Evolutionary conservation across 2,888 invertebrate genomes (phyloP), one percentile per base, ranked within the genome.

Genomic region (Netelia melanura): DNA sequence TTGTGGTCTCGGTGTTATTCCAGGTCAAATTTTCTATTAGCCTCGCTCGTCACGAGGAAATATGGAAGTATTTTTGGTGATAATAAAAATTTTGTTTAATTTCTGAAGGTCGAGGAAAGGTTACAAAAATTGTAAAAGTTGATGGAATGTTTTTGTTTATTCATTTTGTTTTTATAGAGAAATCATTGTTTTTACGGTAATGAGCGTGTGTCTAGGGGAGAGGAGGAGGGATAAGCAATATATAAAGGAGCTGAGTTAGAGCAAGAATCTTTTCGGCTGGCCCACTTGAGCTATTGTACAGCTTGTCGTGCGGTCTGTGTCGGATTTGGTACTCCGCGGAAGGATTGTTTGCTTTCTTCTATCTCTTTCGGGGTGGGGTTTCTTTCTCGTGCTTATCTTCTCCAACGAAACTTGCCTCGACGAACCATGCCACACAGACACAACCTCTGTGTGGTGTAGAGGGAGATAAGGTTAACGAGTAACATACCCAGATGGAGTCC

Each of bases 331-430:
- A 58, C 9, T 14, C 61, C 17, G 11, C 21, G 64, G 38, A 75
- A 75, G 62, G 52, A 54, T 75, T 64, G 52, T 64, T 17, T 52
- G 38, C 67, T 81, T 25, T n/a, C 17, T 44, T 68, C 43, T 70
- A 61, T 75, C 76, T 64, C 17, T 77, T 25, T 9, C 14, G 38
- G 6, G 38, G 0, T 38, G 38, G 38, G 38, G 38, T 38, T 38
- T 38, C 44, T 44, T 56, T 76, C 54, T 17, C n/a, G 43, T 54
- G n/a, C 67, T 77, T 44, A 82, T 82, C 78, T 79, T 72, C 75
- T 17, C 21, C 79, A 25, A 79, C 75, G 70, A 86, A 88, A 88
- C 79, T 88, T 87, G 84, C 79, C 78, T 85, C 86, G 84, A 87
- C 87, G 79, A 86, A 84, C 84, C 78, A 80, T 3, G 44, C 9